Evolutionary conservation across 2,888 invertebrate species (phyloP).

Genomic region (Dicycla oo): DNA sequence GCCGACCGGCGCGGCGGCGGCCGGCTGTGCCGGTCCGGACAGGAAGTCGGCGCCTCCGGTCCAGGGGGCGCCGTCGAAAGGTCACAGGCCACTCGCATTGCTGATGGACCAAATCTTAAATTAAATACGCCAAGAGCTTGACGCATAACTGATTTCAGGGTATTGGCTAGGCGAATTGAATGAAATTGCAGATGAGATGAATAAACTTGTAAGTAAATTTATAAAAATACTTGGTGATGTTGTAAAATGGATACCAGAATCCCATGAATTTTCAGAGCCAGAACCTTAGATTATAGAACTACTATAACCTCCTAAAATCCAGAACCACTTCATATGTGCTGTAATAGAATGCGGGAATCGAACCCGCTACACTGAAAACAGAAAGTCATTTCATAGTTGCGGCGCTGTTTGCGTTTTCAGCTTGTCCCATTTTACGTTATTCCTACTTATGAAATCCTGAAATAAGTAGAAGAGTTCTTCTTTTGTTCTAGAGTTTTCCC

Average conservation of each 20-base stretch:
- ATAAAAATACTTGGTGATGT: neutral
- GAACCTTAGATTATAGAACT: neutral
- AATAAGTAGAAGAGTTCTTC: constrained; percentile 21
- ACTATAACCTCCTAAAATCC: neutral
- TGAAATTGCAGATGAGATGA: constrained; percentile 2
- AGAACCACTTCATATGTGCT: neutral
- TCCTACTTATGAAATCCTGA: constrained; percentile 11
- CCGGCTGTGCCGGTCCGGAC: constrained; percentile 59
- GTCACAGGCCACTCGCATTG: constrained; percentile 61
- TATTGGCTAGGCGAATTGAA: constrained; percentile 7
- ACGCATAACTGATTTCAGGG: constrained; percentile 59
- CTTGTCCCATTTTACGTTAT: neutral
- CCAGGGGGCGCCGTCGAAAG: constrained; percentile 64
- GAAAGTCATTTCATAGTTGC: neutral
- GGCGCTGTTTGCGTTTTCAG: neutral
- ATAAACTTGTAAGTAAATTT: neutral
- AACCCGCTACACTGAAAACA: neutral
- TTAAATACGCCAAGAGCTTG: constrained; percentile 52
- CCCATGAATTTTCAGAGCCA: neutral
- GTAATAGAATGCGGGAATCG: neutral
- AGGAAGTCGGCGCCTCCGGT: constrained; percentile 66
- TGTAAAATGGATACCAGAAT: neutral
- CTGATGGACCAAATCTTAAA: constrained; percentile 61
- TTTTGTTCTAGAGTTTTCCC: constrained; percentile 31
- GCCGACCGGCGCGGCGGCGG: too few relatives aligned